A percentile compares a stretch with the other conserved stretches of the same genome.
Evolutionary conservation across 2,113 vertebrate species (phyloP).

Genomic region (Callipepla californica): DNA sequence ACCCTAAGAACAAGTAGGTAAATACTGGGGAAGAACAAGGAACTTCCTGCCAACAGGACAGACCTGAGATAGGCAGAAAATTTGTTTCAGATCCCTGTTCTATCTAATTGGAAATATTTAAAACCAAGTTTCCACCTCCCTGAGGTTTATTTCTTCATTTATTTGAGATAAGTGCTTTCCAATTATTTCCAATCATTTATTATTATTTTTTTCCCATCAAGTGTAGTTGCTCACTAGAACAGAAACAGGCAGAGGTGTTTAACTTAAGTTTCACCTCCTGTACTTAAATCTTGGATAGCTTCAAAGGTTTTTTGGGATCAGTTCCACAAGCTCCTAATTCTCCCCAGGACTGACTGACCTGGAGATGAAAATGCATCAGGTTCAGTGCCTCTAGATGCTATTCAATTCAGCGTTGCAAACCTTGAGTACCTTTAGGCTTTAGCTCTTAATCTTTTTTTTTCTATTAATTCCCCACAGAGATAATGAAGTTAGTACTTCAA

Average conservation of each 20-base stretch:
- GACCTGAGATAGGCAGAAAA: neutral
- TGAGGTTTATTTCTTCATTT: neutral
- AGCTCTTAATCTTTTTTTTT: neutral
- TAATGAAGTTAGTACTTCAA: neutral
- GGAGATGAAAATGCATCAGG: accelerated
- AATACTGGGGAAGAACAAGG: neutral
- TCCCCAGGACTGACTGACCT: neutral
- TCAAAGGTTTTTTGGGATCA: neutral
- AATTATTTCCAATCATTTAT: neutral
- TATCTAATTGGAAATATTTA: neutral
- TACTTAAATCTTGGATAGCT: neutral
- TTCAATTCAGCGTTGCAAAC: neutral
- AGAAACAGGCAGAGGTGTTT: neutral
- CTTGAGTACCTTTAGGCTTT: neutral
- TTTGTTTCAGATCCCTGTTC: neutral
- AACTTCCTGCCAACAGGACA: neutral
- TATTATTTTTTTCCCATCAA: neutral
- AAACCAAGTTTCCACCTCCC: neutral
- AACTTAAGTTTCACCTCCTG: neutral
- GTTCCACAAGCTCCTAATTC: accelerated
- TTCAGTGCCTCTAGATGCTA: neutral
- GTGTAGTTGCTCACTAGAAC: neutral
- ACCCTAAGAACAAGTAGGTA: neutral
- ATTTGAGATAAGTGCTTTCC: neutral
- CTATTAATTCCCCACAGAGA: neutral